These are phyloP conservation scores for Drosophila conformis DNA, from an alignment of 2,888 invertebrate species.

Conservation along the genomic window DNA sequence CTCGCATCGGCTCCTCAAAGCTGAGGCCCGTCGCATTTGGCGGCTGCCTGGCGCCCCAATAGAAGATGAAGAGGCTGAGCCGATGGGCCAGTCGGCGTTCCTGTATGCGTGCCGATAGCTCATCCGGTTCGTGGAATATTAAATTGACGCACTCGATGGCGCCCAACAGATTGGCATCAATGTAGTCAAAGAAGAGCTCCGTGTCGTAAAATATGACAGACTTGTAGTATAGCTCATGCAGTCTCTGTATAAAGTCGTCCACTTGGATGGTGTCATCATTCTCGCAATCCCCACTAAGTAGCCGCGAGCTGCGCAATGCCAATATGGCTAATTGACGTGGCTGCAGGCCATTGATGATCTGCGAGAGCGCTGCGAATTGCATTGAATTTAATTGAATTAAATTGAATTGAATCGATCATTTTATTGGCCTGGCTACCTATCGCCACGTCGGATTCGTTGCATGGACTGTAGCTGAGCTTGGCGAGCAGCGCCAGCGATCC, in stretches of 20 bases:
- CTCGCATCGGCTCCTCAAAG: slow-evolving; percentile 85
- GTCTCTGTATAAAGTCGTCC: slow-evolving; percentile 81
- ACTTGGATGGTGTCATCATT: slow-evolving; percentile 67
- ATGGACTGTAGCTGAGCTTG: slow-evolving; percentile 35
- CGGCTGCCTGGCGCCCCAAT: slow-evolving; percentile 87
- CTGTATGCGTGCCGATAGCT: slow-evolving; percentile 74
- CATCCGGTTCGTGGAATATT: slow-evolving; percentile 81
- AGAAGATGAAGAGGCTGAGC: slow-evolving; percentile 88
- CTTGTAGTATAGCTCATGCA: slow-evolving; percentile 80
- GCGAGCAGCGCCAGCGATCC: slow-evolving; percentile 11
- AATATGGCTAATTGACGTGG: slow-evolving; percentile 80
- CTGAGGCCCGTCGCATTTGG: slow-evolving; percentile 80
- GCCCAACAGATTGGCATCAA: slow-evolving; percentile 78
- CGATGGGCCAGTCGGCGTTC: slow-evolving; percentile 80
- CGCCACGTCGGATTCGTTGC: slow-evolving; percentile 77
- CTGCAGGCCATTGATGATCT: slow-evolving; percentile 82
- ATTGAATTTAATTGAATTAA: slow-evolving; percentile 4
- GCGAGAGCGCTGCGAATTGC: slow-evolving; percentile 74
- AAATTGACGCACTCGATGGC: slow-evolving; percentile 83
- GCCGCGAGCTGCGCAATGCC: slow-evolving; percentile 34
- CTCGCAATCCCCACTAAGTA: slow-evolving; percentile 37
- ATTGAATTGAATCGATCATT: slow-evolving; percentile 8
- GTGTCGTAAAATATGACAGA: slow-evolving; percentile 82
- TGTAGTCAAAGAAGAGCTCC: slow-evolving; percentile 80
- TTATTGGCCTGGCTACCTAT: slow-evolving; percentile 59